phyloP scores from a whole-genome alignment of 2,113 vertebrate species.

The Campylomormyrus numenius region DNA sequence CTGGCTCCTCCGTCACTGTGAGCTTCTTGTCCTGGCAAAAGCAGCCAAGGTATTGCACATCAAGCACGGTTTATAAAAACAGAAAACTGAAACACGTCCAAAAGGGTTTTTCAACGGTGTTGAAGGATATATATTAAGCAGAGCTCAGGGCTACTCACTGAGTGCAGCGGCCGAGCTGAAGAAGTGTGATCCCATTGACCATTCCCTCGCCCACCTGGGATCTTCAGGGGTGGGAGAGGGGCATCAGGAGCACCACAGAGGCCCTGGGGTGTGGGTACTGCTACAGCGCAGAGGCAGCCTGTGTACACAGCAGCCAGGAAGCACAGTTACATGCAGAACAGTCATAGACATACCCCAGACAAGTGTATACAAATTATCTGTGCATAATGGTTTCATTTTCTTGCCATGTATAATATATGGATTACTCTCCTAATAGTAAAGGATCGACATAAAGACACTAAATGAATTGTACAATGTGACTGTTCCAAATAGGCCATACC shows the following conservation, averaged over 20 bases:
- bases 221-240: constrained; percentile 94
- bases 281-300: constrained; percentile 83
- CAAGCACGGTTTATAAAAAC: neutral
- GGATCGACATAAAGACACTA: neutral
- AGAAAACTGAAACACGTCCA: neutral
- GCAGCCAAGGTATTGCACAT: neutral
- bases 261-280: constrained; percentile 96
- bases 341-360: neutral
- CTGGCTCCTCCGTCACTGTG: constrained; percentile 64
- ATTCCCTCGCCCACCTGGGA: constrained; percentile 93
- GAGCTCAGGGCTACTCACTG: constrained; percentile 58
- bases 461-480: neutral
- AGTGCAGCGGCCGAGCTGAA: constrained; percentile 89
- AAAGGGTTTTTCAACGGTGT: neutral
- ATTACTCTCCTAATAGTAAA: neutral
- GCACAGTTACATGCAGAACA: neutral
- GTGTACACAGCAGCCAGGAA: constrained; percentile 22
- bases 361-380: neutral
- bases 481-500: neutral
- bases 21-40: constrained; percentile 60
- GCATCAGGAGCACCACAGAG: constrained; percentile 92
- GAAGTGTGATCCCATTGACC: constrained; percentile 96
- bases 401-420: neutral
- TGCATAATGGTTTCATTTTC: neutral
- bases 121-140: neutral